Evolutionary conservation across 2,113 vertebrate species (phyloP).

Genomic region (Ammodramus savannarum): DNA sequence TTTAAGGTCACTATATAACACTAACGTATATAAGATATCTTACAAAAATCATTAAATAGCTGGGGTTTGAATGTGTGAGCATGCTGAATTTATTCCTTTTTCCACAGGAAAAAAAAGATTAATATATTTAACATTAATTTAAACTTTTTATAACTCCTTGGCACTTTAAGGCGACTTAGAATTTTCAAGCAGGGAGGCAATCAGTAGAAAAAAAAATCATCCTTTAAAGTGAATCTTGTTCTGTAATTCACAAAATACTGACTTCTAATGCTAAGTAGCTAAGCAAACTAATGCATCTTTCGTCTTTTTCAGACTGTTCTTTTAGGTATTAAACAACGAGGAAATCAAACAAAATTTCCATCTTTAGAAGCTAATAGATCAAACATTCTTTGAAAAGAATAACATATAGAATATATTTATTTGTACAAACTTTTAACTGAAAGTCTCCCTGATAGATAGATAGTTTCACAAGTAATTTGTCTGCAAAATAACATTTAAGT

Average conservation of each 20-base stretch:
- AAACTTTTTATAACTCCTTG: neutral
- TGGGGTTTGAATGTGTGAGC: neutral
- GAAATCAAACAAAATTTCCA: slow-evolving; percentile 21
- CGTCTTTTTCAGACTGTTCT: neutral
- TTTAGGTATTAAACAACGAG: slow-evolving; percentile 2
- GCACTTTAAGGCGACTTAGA: neutral
- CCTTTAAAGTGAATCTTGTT: neutral
- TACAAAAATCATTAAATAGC: neutral
- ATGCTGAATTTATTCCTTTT: neutral
- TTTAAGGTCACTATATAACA: neutral
- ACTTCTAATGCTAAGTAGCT: slow-evolving; percentile 8
- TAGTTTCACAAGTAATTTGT: neutral
- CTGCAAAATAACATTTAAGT: neutral
- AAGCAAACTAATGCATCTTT: neutral
- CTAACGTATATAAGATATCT: neutral
- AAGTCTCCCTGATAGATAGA: neutral
- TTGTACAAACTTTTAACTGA: slow-evolving; percentile 1
- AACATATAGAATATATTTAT: slow-evolving; percentile 30
- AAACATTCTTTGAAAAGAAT: slow-evolving; percentile 47
- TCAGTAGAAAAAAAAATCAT: neutral
- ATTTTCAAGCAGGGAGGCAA: neutral
- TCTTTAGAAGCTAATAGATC: slow-evolving; percentile 50
- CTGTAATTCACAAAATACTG: slow-evolving; percentile 1
- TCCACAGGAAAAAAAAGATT: neutral
- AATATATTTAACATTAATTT: neutral